Conservation (phyloP, 2,113 vertebrate species). For the Cygnus buccinator region DNA sequence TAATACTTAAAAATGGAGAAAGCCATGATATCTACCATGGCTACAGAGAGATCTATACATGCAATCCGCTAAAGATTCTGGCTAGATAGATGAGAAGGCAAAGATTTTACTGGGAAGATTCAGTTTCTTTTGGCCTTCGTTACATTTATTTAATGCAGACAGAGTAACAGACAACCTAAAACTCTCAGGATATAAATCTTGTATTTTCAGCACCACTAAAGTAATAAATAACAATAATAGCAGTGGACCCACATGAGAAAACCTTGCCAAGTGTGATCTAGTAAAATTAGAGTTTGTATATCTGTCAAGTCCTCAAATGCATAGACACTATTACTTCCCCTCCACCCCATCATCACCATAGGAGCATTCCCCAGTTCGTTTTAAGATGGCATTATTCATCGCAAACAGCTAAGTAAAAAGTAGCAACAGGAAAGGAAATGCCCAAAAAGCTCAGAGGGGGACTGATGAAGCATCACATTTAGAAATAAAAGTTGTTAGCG, state of each 20-base stretch:
- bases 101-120: neutral
- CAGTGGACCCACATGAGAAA: neutral
- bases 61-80: neutral
- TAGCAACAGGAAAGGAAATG: neutral
- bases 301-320: neutral
- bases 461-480: neutral
- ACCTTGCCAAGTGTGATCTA: neutral
- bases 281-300: neutral
- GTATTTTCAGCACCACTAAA: neutral
- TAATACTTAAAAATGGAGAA: neutral
- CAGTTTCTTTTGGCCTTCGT: neutral
- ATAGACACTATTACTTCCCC: neutral
- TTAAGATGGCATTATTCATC: neutral
- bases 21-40: neutral
- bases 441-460: neutral
- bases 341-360: rapidly evolving
- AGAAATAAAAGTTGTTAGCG: slow-evolving; percentile 28
- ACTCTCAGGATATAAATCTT: neutral
- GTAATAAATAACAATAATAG: neutral
- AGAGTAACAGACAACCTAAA: neutral
- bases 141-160: neutral
- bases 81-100: neutral
- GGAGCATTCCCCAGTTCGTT: neutral
- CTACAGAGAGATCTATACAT: neutral
- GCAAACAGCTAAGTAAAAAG: slow-evolving; percentile 13